Conservation (phyloP, 2,888 invertebrate genomes). For the Thymelicus lineola region DNA sequence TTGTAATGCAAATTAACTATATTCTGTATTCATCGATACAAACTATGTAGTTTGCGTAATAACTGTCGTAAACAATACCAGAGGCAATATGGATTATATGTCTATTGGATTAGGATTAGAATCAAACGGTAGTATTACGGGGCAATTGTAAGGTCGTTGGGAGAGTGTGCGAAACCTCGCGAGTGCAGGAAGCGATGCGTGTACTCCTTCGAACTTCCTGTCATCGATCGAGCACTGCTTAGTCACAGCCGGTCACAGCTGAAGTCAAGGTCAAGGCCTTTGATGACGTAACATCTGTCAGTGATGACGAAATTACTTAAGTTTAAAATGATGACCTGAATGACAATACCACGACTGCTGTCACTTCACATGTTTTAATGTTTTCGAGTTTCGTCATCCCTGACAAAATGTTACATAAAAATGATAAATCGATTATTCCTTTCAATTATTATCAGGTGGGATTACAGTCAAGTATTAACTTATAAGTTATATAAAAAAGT, state of each 20-base stretch:
- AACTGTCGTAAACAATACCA: conserved; percentile 15
- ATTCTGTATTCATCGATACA: conserved; percentile 41
- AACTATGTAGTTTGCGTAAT: conserved; percentile 39
- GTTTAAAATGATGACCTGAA: too few species aligned
- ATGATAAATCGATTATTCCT: too few species aligned
- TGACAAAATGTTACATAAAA: too few species aligned
- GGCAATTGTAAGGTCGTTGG: conserved; percentile 49
- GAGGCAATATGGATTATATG: conserved; percentile 14
- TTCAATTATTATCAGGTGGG: too few species aligned
- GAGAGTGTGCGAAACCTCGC: conserved; percentile 57
- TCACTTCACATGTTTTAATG: too few species aligned
- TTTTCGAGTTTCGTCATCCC: too few species aligned
- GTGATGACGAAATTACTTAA: too few species aligned
- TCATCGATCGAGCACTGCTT: conserved; percentile 47
- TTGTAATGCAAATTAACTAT: conserved; percentile 48
- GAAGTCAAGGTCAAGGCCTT: conserved; percentile 42
- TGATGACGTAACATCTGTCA: neutral
- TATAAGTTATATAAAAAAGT: too few species aligned
- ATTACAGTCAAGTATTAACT: too few species aligned
- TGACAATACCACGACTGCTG: too few species aligned
- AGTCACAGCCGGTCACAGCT: conserved; percentile 48
- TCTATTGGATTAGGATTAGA: conserved; percentile 27
- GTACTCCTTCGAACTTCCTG: conserved; percentile 61
- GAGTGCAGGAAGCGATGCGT: conserved; percentile 63
- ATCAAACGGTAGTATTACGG: conserved; percentile 15